Evolutionary conservation across 1,140 invertebrate genomes (phyloP), one percentile per base, ranked within the genome.

Genomic region (Drosophila persimilis): DNA sequence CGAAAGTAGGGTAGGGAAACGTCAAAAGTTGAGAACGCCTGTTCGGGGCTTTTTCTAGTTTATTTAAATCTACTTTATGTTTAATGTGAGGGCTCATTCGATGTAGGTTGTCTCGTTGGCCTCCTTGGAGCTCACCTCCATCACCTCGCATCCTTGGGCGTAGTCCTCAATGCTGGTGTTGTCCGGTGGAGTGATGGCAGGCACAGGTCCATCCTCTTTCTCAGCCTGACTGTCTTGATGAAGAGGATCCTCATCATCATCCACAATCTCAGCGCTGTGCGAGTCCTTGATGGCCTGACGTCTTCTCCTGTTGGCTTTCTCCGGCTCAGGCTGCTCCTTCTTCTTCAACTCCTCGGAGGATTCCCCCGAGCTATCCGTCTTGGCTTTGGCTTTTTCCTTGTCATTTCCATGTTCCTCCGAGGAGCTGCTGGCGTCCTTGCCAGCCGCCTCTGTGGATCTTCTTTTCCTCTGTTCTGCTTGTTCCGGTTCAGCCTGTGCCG

Each of bases 141-240:
- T 59, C 7, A 79, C 77, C 22, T 81, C 86, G 22, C 86, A 89
- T 29, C 86, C 86, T 57, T 86, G 77, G 5, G 67, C 86, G 29
- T 89, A 89, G 35, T 89, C 85, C 45, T 85, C 85, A 29, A 69
- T 45, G 51, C 75, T 77, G 31, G 53, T 52, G 31, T 62, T 72
- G 13, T 67, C 69, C 11, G 35, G 35, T 39, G 35, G 35, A 13
- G 11, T 11, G 35, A 13, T 11, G 35, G 11, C 35, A 1, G 11
- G 35, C 4, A 11, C 35, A 13, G 35, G 11, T 5, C 11, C 35
- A 39, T 39, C 35, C 35, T 39, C 35, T 11, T 39, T 39, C 11
- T 39, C 35, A 39, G 35, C 35, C 35, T 13, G 35, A 39, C 35
- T 39, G 35, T 13, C 35, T 11, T 11, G 3, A 39, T 13, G 11